Evolutionary conservation across 2,888 invertebrate species (phyloP).

Genomic region (Pterobdella sp.): DNA sequence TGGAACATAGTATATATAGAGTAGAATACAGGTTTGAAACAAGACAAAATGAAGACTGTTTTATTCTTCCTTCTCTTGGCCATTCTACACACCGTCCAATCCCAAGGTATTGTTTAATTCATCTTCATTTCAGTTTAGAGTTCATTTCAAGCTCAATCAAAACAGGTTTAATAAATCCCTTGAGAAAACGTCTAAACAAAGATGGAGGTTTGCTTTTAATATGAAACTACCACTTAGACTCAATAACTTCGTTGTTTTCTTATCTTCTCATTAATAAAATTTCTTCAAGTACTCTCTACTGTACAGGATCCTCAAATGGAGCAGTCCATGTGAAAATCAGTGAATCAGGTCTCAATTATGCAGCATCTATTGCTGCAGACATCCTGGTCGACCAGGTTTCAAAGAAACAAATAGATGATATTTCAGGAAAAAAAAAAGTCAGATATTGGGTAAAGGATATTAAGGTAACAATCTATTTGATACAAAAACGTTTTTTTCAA

Average conservation of each 20-base stretch:
- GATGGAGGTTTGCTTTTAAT: neutral
- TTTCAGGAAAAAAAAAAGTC: slow-evolving; percentile 2
- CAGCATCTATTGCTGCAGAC: neutral
- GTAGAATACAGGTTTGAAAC: no score
- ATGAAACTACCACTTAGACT: no score
- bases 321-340: neutral
- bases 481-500: no score
- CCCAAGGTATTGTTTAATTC: no score
- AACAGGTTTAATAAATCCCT: neutral
- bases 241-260: no score
- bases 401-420: neutral
- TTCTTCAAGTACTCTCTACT: no score
- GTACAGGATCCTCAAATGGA: neutral
- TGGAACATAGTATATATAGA: no score
- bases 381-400: neutral
- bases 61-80: no score
- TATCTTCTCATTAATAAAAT: no score
- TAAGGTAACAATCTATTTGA: no score
- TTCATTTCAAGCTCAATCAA: slow-evolving; percentile 64
- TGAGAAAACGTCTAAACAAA: slow-evolving; percentile 3
- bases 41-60: no score
- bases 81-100: no score
- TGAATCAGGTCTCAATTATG: neutral
- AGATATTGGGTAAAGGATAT: neutral
- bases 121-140: slow-evolving; percentile 70